Conservation (phyloP, 2,888 invertebrate genomes). For the Tachina fera region DNA sequence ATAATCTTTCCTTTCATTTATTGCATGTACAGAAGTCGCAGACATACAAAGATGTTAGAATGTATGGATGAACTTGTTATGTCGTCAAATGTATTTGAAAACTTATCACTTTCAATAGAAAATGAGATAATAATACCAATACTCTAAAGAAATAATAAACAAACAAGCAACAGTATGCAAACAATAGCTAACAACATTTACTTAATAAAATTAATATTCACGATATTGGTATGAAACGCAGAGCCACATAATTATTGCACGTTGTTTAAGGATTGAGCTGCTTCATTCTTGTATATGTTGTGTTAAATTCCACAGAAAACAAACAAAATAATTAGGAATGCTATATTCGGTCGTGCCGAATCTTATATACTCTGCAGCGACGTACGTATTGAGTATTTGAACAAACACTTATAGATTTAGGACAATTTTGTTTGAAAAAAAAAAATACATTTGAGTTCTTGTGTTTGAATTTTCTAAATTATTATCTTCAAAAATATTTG, state of each 20-base stretch:
- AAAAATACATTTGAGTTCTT: no score
- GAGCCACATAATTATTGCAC: slow-evolving; percentile 5
- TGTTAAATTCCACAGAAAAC: background rate
- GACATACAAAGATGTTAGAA: background rate
- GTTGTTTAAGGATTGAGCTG: slow-evolving; percentile 1
- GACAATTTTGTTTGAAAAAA: no score
- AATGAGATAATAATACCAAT: slow-evolving; percentile 1
- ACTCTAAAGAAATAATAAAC: slow-evolving; percentile 1
- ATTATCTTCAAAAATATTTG: no score
- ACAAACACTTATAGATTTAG: no score
- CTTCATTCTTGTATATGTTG: background rate
- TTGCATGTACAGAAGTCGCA: background rate
- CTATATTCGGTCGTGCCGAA: no score
- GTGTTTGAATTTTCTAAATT: no score
- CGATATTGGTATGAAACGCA: slow-evolving; percentile 26
- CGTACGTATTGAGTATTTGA: no score
- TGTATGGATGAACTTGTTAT: slow-evolving; percentile 4
- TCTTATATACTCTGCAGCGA: no score
- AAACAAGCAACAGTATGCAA: slow-evolving; percentile 1
- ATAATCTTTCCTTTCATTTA: slow-evolving; percentile 3
- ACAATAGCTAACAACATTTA: slow-evolving; percentile 27
- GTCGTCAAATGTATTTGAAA: background rate
- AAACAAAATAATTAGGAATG: background rate
- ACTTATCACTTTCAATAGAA: background rate
- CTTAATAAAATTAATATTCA: slow-evolving; percentile 37